A percentile compares a stretch with the other conserved stretches of the same genome.
Conservation (phyloP, 2,888 invertebrate species). For the Himalopsyche tibetana region DNA sequence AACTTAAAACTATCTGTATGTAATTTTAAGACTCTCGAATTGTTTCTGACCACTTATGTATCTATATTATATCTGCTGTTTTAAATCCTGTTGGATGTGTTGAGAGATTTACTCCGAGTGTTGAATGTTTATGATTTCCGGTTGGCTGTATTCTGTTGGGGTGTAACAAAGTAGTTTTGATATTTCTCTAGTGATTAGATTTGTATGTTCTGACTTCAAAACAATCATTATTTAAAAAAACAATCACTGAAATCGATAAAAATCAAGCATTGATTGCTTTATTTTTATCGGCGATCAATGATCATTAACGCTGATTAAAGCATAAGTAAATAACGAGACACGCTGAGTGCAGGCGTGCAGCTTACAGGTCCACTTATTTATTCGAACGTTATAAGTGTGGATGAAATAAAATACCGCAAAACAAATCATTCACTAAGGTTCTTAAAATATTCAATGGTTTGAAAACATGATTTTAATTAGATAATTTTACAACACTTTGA, state of each 20-base stretch:
- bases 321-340: background rate
- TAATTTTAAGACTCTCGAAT: slow-evolving; percentile 53
- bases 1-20: slow-evolving; percentile 55
- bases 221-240: background rate
- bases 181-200: slow-evolving; percentile 52
- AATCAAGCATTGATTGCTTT: background rate
- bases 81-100: slow-evolving; percentile 16
- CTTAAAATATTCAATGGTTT: background rate
- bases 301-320: background rate
- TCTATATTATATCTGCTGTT: slow-evolving; percentile 30
- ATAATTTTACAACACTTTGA: background rate
- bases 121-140: slow-evolving; percentile 49
- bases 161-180: slow-evolving; percentile 49
- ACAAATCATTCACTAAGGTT: background rate
- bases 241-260: background rate
- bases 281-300: background rate
- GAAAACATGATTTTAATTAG: background rate
- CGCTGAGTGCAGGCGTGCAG: no score
- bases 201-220: slow-evolving; percentile 49
- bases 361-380: no score
- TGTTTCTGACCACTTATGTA: slow-evolving; percentile 51
- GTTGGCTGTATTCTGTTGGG: slow-evolving; percentile 52
- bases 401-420: background rate
- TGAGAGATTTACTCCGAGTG: slow-evolving; percentile 35
- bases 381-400: no score